Base-by-base conservation (phyloP, 53 echinoderm and acorn worm genomes). In the Patiria pectinifera region DNA sequence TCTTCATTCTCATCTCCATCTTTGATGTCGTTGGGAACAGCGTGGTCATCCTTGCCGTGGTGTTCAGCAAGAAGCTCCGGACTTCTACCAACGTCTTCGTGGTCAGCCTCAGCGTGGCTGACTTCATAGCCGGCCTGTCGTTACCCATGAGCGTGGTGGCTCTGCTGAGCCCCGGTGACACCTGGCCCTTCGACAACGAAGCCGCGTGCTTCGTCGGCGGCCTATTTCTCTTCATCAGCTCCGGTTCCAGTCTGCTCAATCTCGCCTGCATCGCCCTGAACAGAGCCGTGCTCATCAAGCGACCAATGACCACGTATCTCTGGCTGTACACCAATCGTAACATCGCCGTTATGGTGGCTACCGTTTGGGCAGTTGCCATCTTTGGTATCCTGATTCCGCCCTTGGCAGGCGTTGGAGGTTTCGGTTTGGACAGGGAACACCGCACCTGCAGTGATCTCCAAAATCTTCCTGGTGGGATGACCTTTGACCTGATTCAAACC, bases 61-160 rank as follows among this genome's bases (percentile, higher is more conserved):
- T 88, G 21, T 76, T 79, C 15, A 82, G 85, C 11, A 48, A 69
- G 14, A 93, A 95, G 76, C 93, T 95, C 4, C 93, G 81, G 58
- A 95, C 93, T 11, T 24, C 60, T 14, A 93, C 95, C 25, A 95
- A 95, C 44, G 93, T 83, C 15, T 95, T 95, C 61, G 93, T 95
- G 8, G 95, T 93, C 21, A 95, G 81, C 47, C 83, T 95, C 21
- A 91, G 93, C 24, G 18, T 76, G 12, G 91, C 95, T 14, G 95
- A 95, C 85, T 62, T 95, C 7, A n/a, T 93, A 5, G 48, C 85
- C 4, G 80, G 93, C 58, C 77, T 93, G 48, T 72, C 77, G 46
- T 21, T 93, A 18, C 62, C 85, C 24, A 84, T 83, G 75, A 90
- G 62, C 24, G 77, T 76, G 16, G 66, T 93, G 15, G 93, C 85